Evolutionary conservation across 2,888 invertebrate species (phyloP), one percentile per base, ranked within the genome.

Genomic region (Ditula angustiorana): DNA sequence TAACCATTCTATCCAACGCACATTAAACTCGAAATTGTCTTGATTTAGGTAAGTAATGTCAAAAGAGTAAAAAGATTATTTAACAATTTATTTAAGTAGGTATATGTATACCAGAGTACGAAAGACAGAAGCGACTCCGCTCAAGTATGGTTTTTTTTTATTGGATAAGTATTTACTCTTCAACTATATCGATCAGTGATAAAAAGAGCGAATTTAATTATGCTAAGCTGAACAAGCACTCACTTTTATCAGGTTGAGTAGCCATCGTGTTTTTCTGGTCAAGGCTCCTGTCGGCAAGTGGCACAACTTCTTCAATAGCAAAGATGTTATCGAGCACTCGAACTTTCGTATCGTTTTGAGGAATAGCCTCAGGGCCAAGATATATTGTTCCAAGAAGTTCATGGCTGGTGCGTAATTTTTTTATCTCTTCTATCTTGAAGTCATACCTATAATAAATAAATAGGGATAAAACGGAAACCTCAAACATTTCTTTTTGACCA

Each of bases 321-420:
- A 94, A 96, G 57, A 97, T 88, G 76, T 96, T 96, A 75, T 95
- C 93, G 3, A 87, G 87, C 52, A 95, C 93, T 70, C 87, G 85
- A 0, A 96, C 85, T 73, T 67, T 85, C 0, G 95, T 95, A 71
- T 95, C 93, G 76, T 95, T 92, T 49, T 96, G 86, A 0, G 94
- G 93, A 1, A 94, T 79, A n/a, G 84, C 85, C 21, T 93, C 90
- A 28, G 81, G 82, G 11, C 95, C 95, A 19, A 95, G 83, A 68
- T 94, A 93, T 8, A 96, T 69, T 5, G 94, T 94, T n/a, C 95
- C 96, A 13, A 85, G 80, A 13, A 95, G 74, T 53, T 91, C 88
- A 68, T 87, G 78, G 59, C 77, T 74, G 69, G 77, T 86, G 68
- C 86, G 81, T 2, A 79, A 75, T 68, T 89, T 93, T 46, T 86